phyloP scores from a whole-genome alignment of 1,140 invertebrate species.

The Telenomus remus region DNA sequence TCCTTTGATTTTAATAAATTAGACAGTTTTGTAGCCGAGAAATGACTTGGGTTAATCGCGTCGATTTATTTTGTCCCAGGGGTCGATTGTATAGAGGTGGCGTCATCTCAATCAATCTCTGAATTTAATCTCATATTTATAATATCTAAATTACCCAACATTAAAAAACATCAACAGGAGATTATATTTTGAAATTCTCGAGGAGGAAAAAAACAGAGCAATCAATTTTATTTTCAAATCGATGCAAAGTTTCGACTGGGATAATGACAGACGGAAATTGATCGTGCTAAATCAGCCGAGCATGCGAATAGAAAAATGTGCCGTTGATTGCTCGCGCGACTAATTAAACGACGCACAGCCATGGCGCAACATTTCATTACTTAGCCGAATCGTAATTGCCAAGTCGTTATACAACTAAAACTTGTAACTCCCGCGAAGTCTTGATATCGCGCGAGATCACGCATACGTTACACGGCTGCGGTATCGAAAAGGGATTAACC shows the following conservation, averaged over 20 bases:
- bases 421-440: constrained; percentile 29
- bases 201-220: no score
- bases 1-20: constrained; percentile 46
- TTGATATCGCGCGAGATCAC: constrained; percentile 20
- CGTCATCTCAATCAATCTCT: constrained; percentile 8
- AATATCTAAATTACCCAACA: background rate
- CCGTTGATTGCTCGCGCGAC: constrained; percentile 7
- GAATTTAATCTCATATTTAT: background rate
- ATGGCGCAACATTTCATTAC: constrained; percentile 26
- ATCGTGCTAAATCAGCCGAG: constrained; percentile 7
- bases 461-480: constrained; percentile 13
- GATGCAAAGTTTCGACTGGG: no score
- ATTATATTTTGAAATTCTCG: no score
- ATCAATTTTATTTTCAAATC: no score
- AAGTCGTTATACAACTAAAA: constrained; percentile 32
- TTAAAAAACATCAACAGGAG: no score
- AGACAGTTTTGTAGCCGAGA: constrained; percentile 10
- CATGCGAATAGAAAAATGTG: background rate
- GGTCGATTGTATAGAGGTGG: constrained; percentile 19
- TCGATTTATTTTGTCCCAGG: constrained; percentile 32
- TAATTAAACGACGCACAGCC: constrained; percentile 31
- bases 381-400: constrained; percentile 29
- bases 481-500: constrained; percentile 32
- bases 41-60: constrained; percentile 24
- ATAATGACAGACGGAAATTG: background rate